Evolutionary conservation across 2,113 vertebrate genomes (phyloP).

Genomic region (Gobio gobio): DNA sequence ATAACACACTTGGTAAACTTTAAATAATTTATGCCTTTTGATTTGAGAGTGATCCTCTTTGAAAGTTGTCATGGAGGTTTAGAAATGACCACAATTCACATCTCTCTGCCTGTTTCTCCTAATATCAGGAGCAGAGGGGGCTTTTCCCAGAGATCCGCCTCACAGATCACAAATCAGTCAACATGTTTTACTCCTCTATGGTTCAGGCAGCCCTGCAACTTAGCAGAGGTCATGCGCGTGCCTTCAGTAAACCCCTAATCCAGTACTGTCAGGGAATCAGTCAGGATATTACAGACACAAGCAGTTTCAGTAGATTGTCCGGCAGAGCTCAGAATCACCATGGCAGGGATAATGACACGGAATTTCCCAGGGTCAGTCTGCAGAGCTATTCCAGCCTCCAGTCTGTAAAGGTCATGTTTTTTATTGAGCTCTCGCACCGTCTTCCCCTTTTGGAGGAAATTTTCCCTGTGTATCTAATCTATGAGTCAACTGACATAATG

Average conservation of each 20-base stretch:
- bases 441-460: constrained; percentile 46
- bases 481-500: constrained; percentile 44
- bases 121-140: too few species aligned
- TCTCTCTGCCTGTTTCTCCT: too few species aligned
- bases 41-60: not conserved
- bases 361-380: constrained; percentile 61
- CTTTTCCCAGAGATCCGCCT: not conserved
- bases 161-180: constrained; percentile 62
- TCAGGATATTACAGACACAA: constrained; percentile 67
- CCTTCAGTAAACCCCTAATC: constrained; percentile 65
- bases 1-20: too few species aligned
- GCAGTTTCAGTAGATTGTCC: constrained; percentile 59
- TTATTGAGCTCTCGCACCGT: constrained; percentile 57
- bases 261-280: constrained; percentile 62
- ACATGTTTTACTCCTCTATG: constrained; percentile 61
- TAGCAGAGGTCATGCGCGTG: constrained; percentile 52
- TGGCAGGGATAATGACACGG: constrained; percentile 65
- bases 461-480: constrained; percentile 35
- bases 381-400: constrained; percentile 48
- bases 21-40: too few species aligned
- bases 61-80: not conserved
- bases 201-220: not conserved
- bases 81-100: not conserved
- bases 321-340: constrained; percentile 63
- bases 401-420: constrained; percentile 56